Evolutionary conservation across 1,140 invertebrate genomes (phyloP).

Genomic region (Trissolcus basalis): DNA sequence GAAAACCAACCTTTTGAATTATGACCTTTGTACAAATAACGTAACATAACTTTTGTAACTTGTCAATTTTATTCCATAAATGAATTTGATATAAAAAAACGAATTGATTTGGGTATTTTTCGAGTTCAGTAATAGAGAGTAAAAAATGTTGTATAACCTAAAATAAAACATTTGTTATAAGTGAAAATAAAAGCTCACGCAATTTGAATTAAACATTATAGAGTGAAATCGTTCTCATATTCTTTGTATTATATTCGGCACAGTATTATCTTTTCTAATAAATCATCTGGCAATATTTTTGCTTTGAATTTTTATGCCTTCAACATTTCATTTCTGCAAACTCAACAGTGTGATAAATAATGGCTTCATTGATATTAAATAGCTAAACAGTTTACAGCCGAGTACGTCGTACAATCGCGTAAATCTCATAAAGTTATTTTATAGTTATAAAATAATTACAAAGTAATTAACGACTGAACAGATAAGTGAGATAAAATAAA

Average conservation of each 20-base stretch:
- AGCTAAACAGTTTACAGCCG: constrained; percentile 12
- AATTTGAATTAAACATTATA: too few species aligned
- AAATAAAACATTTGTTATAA: too few species aligned
- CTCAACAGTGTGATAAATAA: constrained; percentile 12
- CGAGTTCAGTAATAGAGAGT: too few species aligned
- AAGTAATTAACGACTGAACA: constrained; percentile 56
- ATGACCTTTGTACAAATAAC: constrained; percentile 17
- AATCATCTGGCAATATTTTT: too few species aligned
- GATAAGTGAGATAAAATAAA: constrained; percentile 49
- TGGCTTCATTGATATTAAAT: constrained; percentile 42
- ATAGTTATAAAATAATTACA: constrained; percentile 56
- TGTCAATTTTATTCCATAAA: too few species aligned
- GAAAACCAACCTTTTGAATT: constrained; percentile 17
- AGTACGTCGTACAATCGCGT: constrained; percentile 25
- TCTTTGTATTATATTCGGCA: too few species aligned
- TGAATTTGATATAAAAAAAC: too few species aligned
- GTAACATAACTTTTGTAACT: not conserved
- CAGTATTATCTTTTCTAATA: too few species aligned
- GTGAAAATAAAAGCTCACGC: too few species aligned
- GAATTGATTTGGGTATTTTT: too few species aligned
- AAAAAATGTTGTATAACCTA: too few species aligned
- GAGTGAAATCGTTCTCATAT: too few species aligned
- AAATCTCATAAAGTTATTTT: constrained; percentile 50
- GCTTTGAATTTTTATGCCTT: not conserved
- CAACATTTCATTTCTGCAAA: not conserved